Evolutionary conservation across 2,113 vertebrate species (phyloP).

Genomic region (Geococcyx californianus): DNA sequence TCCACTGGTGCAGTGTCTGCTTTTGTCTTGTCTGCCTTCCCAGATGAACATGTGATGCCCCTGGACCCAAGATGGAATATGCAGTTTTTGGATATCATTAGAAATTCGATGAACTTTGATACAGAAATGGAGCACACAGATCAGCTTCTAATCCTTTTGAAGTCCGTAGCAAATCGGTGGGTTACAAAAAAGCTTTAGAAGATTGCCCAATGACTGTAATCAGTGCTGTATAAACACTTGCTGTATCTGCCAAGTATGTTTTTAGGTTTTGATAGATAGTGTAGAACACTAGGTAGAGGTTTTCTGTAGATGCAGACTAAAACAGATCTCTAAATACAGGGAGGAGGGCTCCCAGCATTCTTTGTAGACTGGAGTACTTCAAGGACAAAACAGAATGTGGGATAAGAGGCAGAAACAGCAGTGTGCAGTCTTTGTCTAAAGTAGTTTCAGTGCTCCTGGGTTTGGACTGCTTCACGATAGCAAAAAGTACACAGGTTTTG

Average conservation of each 20-base stretch:
- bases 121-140: conserved; percentile 81
- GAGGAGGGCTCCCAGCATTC: background rate
- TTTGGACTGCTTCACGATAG: background rate
- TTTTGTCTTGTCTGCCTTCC: background rate
- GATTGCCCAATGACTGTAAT: background rate
- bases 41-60: conserved; percentile 90
- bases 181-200: background rate
- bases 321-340: background rate
- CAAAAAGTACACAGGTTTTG: background rate
- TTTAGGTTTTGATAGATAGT: background rate
- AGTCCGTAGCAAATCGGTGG: conserved; percentile 90
- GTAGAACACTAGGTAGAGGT: background rate
- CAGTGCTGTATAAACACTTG: background rate
- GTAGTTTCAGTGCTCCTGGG: background rate
- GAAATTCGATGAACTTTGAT: conserved; percentile 88
- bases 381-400: background rate
- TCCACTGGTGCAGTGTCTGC: background rate
- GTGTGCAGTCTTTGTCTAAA: background rate
- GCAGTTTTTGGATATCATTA: conserved; percentile 90
- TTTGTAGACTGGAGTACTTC: background rate
- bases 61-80: conserved; percentile 97
- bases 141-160: conserved; percentile 85
- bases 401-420: background rate
- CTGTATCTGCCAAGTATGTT: background rate
- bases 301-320: background rate